Conservation (phyloP, 2,888 invertebrate species). For the Empis stercorea region DNA sequence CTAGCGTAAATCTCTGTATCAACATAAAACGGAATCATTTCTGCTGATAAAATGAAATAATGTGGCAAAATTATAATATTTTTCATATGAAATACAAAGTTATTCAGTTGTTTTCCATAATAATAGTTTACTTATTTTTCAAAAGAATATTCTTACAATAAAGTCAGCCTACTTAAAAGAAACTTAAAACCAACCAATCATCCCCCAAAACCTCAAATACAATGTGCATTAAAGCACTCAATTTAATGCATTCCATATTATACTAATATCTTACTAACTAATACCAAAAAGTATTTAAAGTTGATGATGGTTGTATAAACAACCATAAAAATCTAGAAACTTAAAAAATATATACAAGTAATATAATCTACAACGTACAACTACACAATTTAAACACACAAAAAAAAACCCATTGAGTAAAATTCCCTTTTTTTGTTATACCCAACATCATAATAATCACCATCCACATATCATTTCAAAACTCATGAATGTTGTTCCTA, state of each 20-base stretch:
- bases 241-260: conserved; percentile 19
- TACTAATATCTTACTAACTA: conserved; percentile 8
- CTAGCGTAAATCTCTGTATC: no score
- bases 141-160: not conserved
- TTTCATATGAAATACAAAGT: no score
- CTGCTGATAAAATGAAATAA: no score
- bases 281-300: conserved; percentile 10
- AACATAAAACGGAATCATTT: no score
- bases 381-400: conserved; percentile 9
- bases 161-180: conserved; percentile 1
- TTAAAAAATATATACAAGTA: no score
- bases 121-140: not conserved
- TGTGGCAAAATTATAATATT: conserved; percentile 3
- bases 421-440: conserved; percentile 3
- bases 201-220: no score
- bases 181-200: not conserved
- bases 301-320: conserved; percentile 6
- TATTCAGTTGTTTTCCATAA: not conserved
- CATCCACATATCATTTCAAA: no score
- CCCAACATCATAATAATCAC: no score
- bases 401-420: conserved; percentile 7
- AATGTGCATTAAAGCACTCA: conserved; percentile 19
- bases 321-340: no score
- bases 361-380: no score
- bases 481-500: no score